Evolutionary conservation across 2,113 vertebrate species (phyloP).

Genomic region (Sinocyclocheilus maitianheensis): DNA sequence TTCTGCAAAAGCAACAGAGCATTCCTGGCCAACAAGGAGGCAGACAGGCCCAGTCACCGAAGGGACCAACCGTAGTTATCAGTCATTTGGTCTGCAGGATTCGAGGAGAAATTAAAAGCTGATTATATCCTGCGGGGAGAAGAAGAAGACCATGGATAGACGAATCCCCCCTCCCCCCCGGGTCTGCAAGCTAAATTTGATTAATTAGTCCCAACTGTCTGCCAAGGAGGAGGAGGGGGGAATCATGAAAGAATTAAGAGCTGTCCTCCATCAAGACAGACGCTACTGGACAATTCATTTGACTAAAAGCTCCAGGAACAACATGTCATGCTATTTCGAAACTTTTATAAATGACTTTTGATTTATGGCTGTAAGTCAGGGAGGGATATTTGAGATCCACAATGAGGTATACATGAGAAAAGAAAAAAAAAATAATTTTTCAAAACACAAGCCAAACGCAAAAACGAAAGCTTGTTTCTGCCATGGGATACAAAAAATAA

Average conservation of each 20-base stretch:
- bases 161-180: not conserved
- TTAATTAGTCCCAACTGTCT: slow-evolving; percentile 72
- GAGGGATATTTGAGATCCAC: not conserved
- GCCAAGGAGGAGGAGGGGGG: slow-evolving; percentile 38
- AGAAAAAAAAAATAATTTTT: not conserved
- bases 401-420: not conserved
- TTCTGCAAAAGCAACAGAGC: slow-evolving; percentile 48
- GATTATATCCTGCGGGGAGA: slow-evolving; percentile 74
- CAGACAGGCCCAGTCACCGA: slow-evolving; percentile 59
- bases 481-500: too few species aligned
- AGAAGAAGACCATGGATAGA: slow-evolving; percentile 49
- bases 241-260: slow-evolving; percentile 59
- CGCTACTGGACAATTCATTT: slow-evolving; percentile 68
- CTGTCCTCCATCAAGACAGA: slow-evolving; percentile 57
- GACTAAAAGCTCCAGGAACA: slow-evolving; percentile 63
- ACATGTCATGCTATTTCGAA: slow-evolving; percentile 44
- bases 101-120: slow-evolving; percentile 77
- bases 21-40: slow-evolving; percentile 43
- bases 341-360: slow-evolving; percentile 5
- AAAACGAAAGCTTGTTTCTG: too few species aligned
- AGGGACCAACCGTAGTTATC: slow-evolving; percentile 61
- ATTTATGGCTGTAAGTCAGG: not conserved
- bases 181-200: slow-evolving; percentile 62
- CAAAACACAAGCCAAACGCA: not conserved
- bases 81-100: slow-evolving; percentile 67